Base-by-base conservation (phyloP, 2,113 vertebrate species). In the Leucopternis melanops region DNA sequence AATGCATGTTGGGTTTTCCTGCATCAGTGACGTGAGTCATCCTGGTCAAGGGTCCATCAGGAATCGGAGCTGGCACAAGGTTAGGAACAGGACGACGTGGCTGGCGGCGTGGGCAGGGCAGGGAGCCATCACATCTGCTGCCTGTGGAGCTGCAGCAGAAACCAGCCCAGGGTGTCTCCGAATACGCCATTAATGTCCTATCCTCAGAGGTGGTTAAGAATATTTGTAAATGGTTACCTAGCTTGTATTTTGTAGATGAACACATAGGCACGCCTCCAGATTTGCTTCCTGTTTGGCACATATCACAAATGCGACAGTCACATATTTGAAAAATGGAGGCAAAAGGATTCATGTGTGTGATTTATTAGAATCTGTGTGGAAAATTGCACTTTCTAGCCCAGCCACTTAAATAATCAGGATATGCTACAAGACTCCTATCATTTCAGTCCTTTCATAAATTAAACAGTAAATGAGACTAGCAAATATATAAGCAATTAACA, bases 381-480 rank as follows among this genome's bases (percentile, higher is more conserved):
- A 15, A 82, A 77, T 6, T 67, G 34, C 52, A 77, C 61, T 89
- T 96, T 69, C 13, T 92, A 93, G 42, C 62, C 29, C 50, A 90
- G 78, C 66, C 86, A 79, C 18, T 45, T 80, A 65, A 77, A 58
- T 59, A 81, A 79, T 73, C 36, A 91, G 83, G 86, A 92, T 81
- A 87, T 93, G 42, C 66, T 95, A 59, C 47, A 93, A 23, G 67
- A 87, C 47, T 81, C 5, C 7, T 29, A 13, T 83, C 10, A n/a
- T 59, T 63, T 92, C 38, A 38, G 26, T 52, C 14, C 57, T 91
- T 95, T 75, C 70, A 96, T 96, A 96, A 94, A 92, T 91, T 94
- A 86, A 95, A 81, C 52, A 50, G 45, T 75, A 96, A 95, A 88
- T 70, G 82, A 96, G 44, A 96, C 47, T 95, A 91, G 50, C 20